Conservation (phyloP, 2,113 vertebrate genomes). For the Tringa solitaria region DNA sequence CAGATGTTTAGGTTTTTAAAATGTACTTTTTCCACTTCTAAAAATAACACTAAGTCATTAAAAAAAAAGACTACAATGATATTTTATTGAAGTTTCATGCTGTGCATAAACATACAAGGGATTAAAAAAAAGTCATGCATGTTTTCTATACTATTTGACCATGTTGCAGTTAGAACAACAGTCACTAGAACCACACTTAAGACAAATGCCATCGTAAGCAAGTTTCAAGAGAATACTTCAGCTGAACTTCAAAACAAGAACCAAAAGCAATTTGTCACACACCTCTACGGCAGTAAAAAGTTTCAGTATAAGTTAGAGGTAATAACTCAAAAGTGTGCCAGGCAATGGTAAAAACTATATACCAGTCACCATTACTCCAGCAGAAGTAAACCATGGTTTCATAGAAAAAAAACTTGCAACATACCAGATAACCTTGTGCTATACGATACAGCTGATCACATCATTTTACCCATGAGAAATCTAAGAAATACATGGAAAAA, state of each 20-base stretch:
- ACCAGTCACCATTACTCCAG: conserved; percentile 42
- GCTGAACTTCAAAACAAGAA: conserved; percentile 62
- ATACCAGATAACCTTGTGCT: background rate
- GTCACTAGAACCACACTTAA: conserved; percentile 71
- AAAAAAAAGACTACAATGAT: conserved; percentile 35
- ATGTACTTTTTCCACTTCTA: background rate
- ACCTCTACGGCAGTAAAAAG: conserved; percentile 59
- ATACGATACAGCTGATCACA: background rate
- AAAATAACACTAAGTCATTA: background rate
- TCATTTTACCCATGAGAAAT: background rate
- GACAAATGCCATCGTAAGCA: conserved; percentile 66
- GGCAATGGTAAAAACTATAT: conserved; percentile 33
- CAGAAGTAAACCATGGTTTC: conserved; percentile 56
- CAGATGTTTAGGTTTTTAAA: background rate
- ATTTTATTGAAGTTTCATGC: conserved; percentile 76
- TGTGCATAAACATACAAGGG: conserved; percentile 65
- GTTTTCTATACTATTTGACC: conserved; percentile 63
- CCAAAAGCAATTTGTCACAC: conserved; percentile 37
- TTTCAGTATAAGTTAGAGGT: conserved; percentile 7
- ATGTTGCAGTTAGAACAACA: conserved; percentile 66
- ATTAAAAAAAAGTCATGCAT: conserved; percentile 66
- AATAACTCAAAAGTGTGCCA: conserved; percentile 3
- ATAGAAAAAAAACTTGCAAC: conserved; percentile 1
- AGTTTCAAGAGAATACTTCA: conserved; percentile 65
- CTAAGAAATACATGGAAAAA: background rate